Evolutionary conservation across 2,888 invertebrate species (phyloP).

Genomic region (Arrhopalites spinosus): DNA sequence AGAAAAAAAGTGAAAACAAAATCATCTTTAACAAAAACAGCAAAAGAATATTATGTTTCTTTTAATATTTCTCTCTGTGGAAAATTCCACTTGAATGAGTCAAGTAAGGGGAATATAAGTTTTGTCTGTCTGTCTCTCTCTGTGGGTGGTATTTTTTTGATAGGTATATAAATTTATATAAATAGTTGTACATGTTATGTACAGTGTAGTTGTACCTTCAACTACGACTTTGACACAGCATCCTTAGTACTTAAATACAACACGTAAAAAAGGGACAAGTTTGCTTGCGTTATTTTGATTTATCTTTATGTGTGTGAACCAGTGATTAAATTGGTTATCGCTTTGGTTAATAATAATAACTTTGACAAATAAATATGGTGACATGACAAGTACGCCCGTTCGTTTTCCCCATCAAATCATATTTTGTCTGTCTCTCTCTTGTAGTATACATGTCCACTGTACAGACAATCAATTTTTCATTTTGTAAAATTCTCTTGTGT

Average conservation of each 20-base stretch:
- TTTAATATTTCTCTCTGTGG: too few species aligned
- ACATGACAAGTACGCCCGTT: neutral
- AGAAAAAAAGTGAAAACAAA: too few species aligned
- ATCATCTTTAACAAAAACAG: too few species aligned
- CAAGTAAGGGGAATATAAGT: neutral
- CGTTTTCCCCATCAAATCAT: too few species aligned
- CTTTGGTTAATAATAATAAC: conserved; percentile 3
- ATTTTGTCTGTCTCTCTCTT: too few species aligned
- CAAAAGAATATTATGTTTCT: too few species aligned
- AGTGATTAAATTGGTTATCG: neutral
- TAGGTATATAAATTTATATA: too few species aligned
- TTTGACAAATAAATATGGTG: conserved; percentile 9
- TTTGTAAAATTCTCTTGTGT: neutral
- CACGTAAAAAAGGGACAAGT: neutral
- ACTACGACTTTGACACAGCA: too few species aligned
- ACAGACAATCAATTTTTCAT: neutral
- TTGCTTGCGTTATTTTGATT: conserved; percentile 4
- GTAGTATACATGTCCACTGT: neutral
- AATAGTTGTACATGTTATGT: too few species aligned
- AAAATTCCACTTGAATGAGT: neutral
- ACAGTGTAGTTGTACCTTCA: too few species aligned
- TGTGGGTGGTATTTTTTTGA: too few species aligned
- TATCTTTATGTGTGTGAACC: conserved; percentile 11
- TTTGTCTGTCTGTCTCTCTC: too few species aligned
- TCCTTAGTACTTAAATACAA: neutral